phyloP scores from a whole-genome alignment of 2,888 invertebrate genomes.

The Conchocele bisecta region DNA sequence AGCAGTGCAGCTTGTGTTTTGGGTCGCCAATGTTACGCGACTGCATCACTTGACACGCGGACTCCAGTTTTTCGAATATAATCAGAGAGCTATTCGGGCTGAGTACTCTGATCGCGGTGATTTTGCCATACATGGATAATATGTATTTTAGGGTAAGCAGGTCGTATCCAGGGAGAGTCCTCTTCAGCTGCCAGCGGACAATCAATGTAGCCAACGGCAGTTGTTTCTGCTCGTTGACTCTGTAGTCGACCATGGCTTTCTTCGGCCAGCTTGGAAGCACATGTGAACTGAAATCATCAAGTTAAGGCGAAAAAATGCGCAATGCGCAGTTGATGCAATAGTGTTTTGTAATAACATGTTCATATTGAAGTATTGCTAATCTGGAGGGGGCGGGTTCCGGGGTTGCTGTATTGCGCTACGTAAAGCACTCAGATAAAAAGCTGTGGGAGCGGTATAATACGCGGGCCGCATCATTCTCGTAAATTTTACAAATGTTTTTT shows the following conservation, averaged over 20 bases:
- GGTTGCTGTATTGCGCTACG: no score
- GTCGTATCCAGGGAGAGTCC: slow-evolving; percentile 49
- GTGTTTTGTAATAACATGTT: no score
- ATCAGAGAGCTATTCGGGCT: slow-evolving; percentile 64
- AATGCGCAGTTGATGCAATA: no score
- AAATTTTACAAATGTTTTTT: no score
- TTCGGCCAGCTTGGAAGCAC: slow-evolving; percentile 44
- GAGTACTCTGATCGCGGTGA: slow-evolving; percentile 47
- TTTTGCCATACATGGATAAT: slow-evolving; percentile 52
- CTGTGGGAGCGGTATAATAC: no score
- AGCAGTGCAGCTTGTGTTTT: slow-evolving; percentile 55
- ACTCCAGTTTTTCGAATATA: slow-evolving; percentile 54
- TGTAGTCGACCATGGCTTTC: slow-evolving; percentile 33
- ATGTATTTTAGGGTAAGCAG: slow-evolving; percentile 21
- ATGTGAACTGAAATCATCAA: no score
- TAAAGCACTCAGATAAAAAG: no score
- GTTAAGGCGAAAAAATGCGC: not conserved
- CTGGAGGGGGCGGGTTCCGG: no score
- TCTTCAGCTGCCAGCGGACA: slow-evolving; percentile 63
- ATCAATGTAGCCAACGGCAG: slow-evolving; percentile 59
- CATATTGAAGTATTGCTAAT: no score
- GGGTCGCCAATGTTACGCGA: slow-evolving; percentile 51
- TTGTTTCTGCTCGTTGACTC: slow-evolving; percentile 52
- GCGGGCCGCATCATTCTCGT: no score
- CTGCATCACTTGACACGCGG: slow-evolving; percentile 61